Evolutionary conservation across 2,888 invertebrate genomes (phyloP).

Genomic region (Ennomos quercinarius): DNA sequence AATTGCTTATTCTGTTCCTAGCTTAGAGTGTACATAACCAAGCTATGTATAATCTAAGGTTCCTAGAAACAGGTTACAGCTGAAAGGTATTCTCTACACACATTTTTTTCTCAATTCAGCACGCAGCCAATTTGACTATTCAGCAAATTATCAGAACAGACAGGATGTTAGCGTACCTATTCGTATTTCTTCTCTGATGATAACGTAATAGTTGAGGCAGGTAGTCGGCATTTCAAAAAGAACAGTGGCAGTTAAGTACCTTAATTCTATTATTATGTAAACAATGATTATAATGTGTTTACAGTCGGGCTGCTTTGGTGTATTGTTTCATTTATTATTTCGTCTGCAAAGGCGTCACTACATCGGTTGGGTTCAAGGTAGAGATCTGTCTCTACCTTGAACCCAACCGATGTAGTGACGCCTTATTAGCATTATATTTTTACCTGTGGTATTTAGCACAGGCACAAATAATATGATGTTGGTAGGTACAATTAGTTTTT

Average conservation of each 20-base stretch:
- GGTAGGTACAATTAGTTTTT: too few species aligned
- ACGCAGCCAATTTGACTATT: constrained; percentile 1
- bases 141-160: constrained; percentile 18
- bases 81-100: neutral
- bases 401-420: too few species aligned
- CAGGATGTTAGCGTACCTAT: constrained; percentile 35
- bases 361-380: constrained; percentile 55
- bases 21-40: too few species aligned
- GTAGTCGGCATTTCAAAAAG: constrained; percentile 60
- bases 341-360: constrained; percentile 14
- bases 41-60: too few species aligned
- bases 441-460: too few species aligned
- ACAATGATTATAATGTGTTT: constrained; percentile 61
- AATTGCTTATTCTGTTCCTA: too few species aligned
- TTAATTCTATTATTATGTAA: constrained; percentile 70
- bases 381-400: too few species aligned
- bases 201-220: constrained; percentile 33
- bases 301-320: constrained; percentile 54
- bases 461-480: too few species aligned
- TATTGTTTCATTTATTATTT: constrained; percentile 50
- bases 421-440: too few species aligned
- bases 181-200: constrained; percentile 32
- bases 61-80: neutral
- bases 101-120: neutral
- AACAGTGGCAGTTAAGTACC: constrained; percentile 73